Base-by-base conservation (phyloP, 2,888 invertebrate species). In the Perithous albicinctus region DNA sequence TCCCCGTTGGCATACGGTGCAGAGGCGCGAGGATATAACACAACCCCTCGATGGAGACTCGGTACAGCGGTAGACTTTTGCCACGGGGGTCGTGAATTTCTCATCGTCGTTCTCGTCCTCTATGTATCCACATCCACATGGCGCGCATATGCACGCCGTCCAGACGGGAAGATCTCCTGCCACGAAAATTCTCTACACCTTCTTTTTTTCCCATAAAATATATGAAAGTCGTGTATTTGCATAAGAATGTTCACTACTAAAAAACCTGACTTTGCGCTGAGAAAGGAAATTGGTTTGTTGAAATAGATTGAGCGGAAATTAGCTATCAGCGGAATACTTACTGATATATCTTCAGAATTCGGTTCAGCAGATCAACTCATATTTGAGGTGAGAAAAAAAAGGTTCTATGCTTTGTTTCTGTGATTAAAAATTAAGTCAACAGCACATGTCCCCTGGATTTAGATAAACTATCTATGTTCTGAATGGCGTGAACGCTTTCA, bases 101-200 rank as follows among this genome's bases (percentile, higher is more conserved):
- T 10, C 66, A 5, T 35, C 46, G 38, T 43, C 63, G 54, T 48
- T 43, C 15, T 63, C 32, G 66, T 80, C 64, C 29, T 76, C 54
- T 10, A 38, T 64, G 38, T 29, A 15, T 63, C 15, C 18, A 76
- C 46, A 78, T 77, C 77, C 84, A 85, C 80, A 80, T 85, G 85
- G 75, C 79, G 59, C 70, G 73, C 85, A 85, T 80, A 83, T 85
- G 85, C 77, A 75, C 43, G 61, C 51, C 43, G 41, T 56, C 48
- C 23, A 20, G 70, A 48, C 56, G 46, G 79, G 41, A 72, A 77
- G 64, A 70, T 80, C 82, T 80, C 82, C 82, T 72, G 78, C 82
- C 51, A 80, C 67, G 80, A 74, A 78, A 61, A 78, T 72, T 72
- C 77, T 77, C 70, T 70, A 18, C 56, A 64, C 66, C 48, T 73